Base-by-base conservation (phyloP, 2,113 vertebrate genomes). In the Emydura subglobosa region DNA sequence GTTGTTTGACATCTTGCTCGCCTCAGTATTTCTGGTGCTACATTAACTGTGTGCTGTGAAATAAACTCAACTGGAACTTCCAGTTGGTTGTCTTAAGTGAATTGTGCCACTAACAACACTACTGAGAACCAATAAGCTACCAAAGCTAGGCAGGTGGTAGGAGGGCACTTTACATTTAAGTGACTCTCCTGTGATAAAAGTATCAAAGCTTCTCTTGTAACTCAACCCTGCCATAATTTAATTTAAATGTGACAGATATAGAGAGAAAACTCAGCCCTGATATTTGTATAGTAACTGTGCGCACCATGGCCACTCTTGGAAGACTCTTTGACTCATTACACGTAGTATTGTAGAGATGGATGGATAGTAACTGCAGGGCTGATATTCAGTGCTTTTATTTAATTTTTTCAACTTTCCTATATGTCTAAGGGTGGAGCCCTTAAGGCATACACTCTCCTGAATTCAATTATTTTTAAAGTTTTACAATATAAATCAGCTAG, bases 211-310 rank as follows among this genome's bases (percentile, higher is more conserved):
- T 50, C 39, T 74, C 44, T 84, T 49, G 65, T 42, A 14, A 22
- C 79, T 50, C 51, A 29, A 31, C 21, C 8, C 5, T 25, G 80
- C 65, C 47, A 47, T 47, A 65, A 57, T 57, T 57, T 47, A 47
- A 57, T 27, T 57, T 57, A 27, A 57, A 57, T 31, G 14, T 7
- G 16, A 3, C 5, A n/a, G 27, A 68, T 11, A 27, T 31, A 68
- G 31, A 68, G 31, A 5, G 0, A 1, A 13, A 31, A 19, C 39
- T n/a, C 0, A 1, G 78, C 68, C 22, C 27, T 0, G 1, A 1
- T 5, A 17, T 57, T 57, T 27, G 55, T 24, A 57, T 34, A 34
- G 61, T 27, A 11, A 34, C 86, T 49, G 31, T 51, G 55, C 31
- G 83, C 31, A n/a, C 14, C 21, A 2, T n/a, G 57, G 61, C 3